Conservation (phyloP, 2,113 vertebrate species). For the Microtus pennsylvanicus region DNA sequence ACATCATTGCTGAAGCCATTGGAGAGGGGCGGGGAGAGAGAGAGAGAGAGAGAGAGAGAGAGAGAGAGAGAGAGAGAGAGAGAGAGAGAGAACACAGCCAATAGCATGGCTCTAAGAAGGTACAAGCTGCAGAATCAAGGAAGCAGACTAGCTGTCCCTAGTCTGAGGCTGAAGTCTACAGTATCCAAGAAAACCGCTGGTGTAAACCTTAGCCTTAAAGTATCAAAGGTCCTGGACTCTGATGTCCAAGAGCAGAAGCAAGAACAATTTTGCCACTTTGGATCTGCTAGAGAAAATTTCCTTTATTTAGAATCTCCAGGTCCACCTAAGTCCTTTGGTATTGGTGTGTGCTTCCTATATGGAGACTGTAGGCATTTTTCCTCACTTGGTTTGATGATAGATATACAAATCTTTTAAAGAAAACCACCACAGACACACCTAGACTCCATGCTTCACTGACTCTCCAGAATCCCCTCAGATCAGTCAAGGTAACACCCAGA, state of each 20-base stretch:
- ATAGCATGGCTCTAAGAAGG: not conserved
- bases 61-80: too few species aligned
- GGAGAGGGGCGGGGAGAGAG: too few species aligned
- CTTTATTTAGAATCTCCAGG: too few species aligned
- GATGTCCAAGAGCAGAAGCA: too few species aligned
- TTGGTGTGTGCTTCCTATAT: not conserved
- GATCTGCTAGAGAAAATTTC: not conserved
- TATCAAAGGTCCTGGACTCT: not conserved
- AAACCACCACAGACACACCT: not conserved
- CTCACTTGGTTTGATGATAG: too few species aligned
- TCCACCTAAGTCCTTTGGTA: not conserved
- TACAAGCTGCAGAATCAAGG: not conserved
- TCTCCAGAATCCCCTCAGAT: not conserved
- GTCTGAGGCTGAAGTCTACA: not conserved
- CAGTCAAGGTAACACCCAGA: not conserved
- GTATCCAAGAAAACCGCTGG: accelerated
- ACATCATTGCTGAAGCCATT: not conserved
- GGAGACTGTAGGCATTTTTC: not conserved
- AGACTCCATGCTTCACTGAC: accelerated
- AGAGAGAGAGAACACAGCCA: too few species aligned
- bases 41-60: too few species aligned
- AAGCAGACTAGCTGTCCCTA: not conserved
- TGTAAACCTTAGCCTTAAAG: not conserved
- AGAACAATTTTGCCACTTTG: not conserved
- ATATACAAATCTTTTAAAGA: not conserved